Conservation (phyloP, 2,888 invertebrate species). For the Eumerus sabulonum region DNA sequence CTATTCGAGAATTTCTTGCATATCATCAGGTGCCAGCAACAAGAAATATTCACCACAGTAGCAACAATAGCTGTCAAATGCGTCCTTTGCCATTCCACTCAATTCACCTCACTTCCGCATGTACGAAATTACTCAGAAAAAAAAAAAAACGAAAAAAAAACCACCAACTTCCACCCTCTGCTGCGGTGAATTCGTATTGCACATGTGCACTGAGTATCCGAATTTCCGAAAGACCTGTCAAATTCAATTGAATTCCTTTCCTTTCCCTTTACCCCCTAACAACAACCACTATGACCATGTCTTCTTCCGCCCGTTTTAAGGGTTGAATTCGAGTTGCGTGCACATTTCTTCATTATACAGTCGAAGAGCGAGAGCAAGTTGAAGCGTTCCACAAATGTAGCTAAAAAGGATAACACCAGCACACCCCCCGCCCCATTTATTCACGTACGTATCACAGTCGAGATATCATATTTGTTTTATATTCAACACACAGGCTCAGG, state of each 20-base stretch:
- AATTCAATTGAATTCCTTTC: constrained; percentile 53
- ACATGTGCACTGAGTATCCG: constrained; percentile 55
- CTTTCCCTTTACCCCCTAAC: constrained; percentile 1
- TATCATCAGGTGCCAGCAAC: background rate
- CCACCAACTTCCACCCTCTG: constrained; percentile 19
- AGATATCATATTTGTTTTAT: constrained; percentile 13
- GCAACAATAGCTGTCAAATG: background rate
- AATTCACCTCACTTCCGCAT: background rate
- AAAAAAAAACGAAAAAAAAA: constrained; percentile 1
- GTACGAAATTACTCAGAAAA: constrained; percentile 10
- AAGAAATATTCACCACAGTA: no score
- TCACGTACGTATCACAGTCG: background rate
- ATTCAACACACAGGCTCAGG: constrained; percentile 39
- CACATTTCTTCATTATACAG: constrained; percentile 62
- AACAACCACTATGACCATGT: constrained; percentile 37
- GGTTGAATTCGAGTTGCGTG: constrained; percentile 66
- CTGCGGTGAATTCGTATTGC: constrained; percentile 58
- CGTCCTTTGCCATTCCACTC: background rate
- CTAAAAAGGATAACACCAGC: constrained; percentile 39
- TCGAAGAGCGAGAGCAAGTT: constrained; percentile 69
- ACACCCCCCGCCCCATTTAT: constrained; percentile 13
- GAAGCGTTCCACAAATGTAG: constrained; percentile 64
- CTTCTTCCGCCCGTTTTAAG: constrained; percentile 64
- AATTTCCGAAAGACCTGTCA: constrained; percentile 47
- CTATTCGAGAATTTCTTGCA: background rate